Conservation (phyloP, 1,140 invertebrate species). For the Drosophila melanogaster region DNA sequence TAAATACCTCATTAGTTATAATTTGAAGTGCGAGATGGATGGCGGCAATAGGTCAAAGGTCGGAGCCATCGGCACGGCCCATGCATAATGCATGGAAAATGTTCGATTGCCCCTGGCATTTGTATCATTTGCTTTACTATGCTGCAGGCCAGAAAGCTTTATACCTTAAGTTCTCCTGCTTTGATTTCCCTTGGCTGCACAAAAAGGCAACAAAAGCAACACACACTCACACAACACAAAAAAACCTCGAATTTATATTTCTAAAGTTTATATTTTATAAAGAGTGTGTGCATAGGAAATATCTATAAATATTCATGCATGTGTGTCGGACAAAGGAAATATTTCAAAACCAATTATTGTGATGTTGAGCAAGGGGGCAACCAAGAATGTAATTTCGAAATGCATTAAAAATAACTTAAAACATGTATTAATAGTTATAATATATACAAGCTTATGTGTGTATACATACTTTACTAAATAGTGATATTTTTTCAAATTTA, state of each 20-base stretch:
- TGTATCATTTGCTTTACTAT: slow-evolving; percentile 5
- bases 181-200: slow-evolving; percentile 51
- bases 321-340: slow-evolving; percentile 49
- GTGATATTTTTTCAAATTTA: slow-evolving; percentile 67
- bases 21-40: slow-evolving; percentile 55
- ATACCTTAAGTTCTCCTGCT: slow-evolving; percentile 43
- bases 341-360: slow-evolving; percentile 59
- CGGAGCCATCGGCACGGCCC: slow-evolving; percentile 18
- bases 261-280: slow-evolving; percentile 68
- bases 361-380: slow-evolving; percentile 49
- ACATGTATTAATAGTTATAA: slow-evolving; percentile 73
- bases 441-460: slow-evolving; percentile 52
- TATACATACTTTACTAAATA: slow-evolving; percentile 58
- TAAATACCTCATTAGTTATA: slow-evolving; percentile 83
- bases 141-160: slow-evolving; percentile 55
- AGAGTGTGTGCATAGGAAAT: slow-evolving; percentile 50
- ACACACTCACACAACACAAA: slow-evolving; percentile 36
- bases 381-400: slow-evolving; percentile 63
- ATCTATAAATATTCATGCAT: slow-evolving; percentile 60
- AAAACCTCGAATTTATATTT: slow-evolving; percentile 78
- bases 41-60: slow-evolving; percentile 31
- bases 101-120: slow-evolving; percentile 43
- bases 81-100: slow-evolving; percentile 39
- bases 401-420: slow-evolving; percentile 72
- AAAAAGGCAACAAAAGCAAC: slow-evolving; percentile 6